These are phyloP conservation scores for Hapalemur alaotrensis DNA, from an alignment of 2,797 vertebrate genomes.

Conservation along the genomic window DNA sequence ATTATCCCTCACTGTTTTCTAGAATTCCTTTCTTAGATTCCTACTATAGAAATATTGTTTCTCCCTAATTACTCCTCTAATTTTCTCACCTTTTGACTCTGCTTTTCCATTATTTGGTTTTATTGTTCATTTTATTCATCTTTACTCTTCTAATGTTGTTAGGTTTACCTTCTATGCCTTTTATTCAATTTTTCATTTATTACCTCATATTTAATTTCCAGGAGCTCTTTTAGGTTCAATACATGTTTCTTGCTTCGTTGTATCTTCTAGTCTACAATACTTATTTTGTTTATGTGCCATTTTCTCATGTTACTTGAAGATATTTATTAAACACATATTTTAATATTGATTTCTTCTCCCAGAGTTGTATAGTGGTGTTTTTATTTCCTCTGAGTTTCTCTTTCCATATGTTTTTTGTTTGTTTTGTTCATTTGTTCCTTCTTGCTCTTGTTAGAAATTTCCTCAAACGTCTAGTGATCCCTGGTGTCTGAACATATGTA, in stretches of 20 bases:
- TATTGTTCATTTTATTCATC: not conserved
- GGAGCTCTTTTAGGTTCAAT: not conserved
- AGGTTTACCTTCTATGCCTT: not conserved
- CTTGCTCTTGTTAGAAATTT: not conserved
- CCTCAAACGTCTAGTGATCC: not conserved
- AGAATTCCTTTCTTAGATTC: not conserved
- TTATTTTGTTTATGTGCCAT: not conserved
- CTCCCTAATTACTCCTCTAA: not conserved
- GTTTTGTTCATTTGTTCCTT: not conserved
- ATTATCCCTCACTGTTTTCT: not conserved
- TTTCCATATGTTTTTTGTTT: not conserved
- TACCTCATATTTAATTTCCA: not conserved
- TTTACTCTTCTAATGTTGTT: not conserved
- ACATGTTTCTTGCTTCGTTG: not conserved
- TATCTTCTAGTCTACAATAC: not conserved
- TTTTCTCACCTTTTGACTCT: not conserved
- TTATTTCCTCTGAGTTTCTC: not conserved
- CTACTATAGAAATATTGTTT: not conserved
- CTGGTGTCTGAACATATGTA: not conserved
- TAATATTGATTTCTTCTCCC: not conserved
- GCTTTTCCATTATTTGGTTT: not conserved
- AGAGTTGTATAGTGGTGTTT: not conserved
- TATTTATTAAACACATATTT: not conserved
- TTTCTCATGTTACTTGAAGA: not conserved
- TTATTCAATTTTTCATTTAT: not conserved